Conservation (phyloP, 2,797 vertebrate species). For the Urophycis tenuis region DNA sequence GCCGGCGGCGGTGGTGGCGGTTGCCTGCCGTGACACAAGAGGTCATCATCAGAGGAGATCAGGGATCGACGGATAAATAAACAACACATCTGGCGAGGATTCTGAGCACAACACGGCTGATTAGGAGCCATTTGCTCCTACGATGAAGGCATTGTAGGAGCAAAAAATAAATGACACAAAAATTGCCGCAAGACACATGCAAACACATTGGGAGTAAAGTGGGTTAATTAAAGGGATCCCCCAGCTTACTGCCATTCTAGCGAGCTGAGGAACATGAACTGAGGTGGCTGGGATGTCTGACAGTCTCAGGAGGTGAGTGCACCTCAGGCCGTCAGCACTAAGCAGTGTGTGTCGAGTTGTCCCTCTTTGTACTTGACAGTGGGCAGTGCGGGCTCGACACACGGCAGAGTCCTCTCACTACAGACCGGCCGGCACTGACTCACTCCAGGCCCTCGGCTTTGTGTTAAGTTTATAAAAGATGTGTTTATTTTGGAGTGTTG, state of each 20-base stretch:
- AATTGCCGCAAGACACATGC: background rate
- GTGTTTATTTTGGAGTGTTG: slow-evolving; percentile 1
- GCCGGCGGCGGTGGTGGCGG: slow-evolving; percentile 7
- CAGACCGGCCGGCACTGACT: slow-evolving; percentile 26
- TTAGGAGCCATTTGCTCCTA: too few relatives aligned
- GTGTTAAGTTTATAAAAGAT: slow-evolving; percentile 28
- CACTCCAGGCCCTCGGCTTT: slow-evolving; percentile 24
- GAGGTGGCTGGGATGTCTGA: background rate
- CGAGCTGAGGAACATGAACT: background rate
- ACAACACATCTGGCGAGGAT: background rate
- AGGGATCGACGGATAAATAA: background rate
- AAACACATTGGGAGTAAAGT: too few relatives aligned
- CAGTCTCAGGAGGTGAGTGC: background rate
- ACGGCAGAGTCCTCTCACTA: slow-evolving; percentile 29
- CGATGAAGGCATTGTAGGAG: background rate
- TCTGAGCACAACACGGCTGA: background rate
- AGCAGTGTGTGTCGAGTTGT: background rate
- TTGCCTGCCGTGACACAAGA: background rate
- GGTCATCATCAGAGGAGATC: background rate
- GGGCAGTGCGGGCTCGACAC: slow-evolving; percentile 24
- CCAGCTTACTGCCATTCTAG: background rate
- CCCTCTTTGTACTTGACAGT: slow-evolving; percentile 4
- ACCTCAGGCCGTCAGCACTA: slow-evolving; percentile 23
- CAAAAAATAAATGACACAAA: background rate
- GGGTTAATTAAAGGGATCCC: background rate